Percentiles rank a stretch among this genome's conserved stretches.
These are phyloP conservation scores for Malacoctenus gilli DNA, from an alignment of 2,797 vertebrate genomes.

Conservation along the genomic window DNA sequence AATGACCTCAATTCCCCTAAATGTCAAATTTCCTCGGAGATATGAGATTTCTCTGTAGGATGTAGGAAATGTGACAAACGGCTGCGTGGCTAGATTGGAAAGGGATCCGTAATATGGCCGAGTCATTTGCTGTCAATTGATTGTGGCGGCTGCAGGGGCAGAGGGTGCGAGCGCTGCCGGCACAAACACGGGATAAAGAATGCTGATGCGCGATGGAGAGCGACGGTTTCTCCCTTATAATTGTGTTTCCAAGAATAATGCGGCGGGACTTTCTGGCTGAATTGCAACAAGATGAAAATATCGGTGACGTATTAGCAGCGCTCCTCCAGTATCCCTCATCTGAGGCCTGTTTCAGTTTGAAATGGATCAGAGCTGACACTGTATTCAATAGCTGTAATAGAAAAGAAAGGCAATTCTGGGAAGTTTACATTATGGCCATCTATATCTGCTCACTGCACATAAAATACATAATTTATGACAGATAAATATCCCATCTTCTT, in stretches of 20 bases:
- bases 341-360: slow-evolving; percentile 15
- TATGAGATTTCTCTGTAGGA: slow-evolving; percentile 11
- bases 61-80: slow-evolving; percentile 29
- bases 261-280: slow-evolving; percentile 1
- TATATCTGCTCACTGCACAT: slow-evolving; percentile 10
- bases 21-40: slow-evolving; percentile 23
- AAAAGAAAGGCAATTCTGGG: slow-evolving; percentile 7
- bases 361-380: slow-evolving; percentile 24
- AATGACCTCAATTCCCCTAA: slow-evolving; percentile 57
- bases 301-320: slow-evolving; percentile 7
- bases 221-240: slow-evolving; percentile 3
- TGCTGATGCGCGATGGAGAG: neutral
- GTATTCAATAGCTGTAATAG: slow-evolving; percentile 10
- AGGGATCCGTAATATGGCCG: slow-evolving; percentile 2
- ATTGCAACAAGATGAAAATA: slow-evolving; percentile 23
- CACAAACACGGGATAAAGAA: neutral
- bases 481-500: slow-evolving; percentile 18
- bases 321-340: slow-evolving; percentile 16
- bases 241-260: slow-evolving; percentile 20
- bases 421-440: slow-evolving; percentile 24
- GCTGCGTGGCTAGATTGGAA: slow-evolving; percentile 6
- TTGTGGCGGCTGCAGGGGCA: neutral
- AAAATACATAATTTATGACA: slow-evolving; percentile 29
- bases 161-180: neutral
- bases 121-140: slow-evolving; percentile 23